Evolutionary conservation across 2,113 vertebrate genomes (phyloP).

Genomic region (Paradisaea rubra): DNA sequence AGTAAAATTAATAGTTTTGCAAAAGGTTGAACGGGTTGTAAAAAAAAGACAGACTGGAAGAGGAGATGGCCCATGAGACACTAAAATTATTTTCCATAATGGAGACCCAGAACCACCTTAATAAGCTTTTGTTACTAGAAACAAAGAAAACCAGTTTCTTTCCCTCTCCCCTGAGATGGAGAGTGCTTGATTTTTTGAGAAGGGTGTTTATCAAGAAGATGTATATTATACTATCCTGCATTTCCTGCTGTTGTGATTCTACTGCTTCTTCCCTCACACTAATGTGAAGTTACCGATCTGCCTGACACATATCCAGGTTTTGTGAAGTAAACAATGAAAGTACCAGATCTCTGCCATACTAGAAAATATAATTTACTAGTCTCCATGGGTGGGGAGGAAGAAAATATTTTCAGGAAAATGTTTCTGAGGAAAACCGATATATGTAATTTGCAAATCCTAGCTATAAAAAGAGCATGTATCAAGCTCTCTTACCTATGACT

Average conservation of each 20-base stretch:
- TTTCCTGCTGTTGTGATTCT: background rate
- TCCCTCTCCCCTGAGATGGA: background rate
- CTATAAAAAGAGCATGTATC: background rate
- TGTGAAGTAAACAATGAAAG: background rate
- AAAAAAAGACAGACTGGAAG: background rate
- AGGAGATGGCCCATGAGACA: background rate
- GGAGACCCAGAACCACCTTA: background rate
- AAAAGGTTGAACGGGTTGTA: background rate
- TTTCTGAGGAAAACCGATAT: background rate
- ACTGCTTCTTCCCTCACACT: background rate
- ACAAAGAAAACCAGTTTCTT: background rate
- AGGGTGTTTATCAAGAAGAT: slow-evolving; percentile 10
- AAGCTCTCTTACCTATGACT: background rate
- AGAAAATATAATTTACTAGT: background rate
- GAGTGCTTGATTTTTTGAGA: background rate
- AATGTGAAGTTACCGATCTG: background rate
- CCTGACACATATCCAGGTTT: background rate
- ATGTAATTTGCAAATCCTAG: background rate
- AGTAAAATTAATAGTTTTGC: background rate
- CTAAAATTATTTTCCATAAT: background rate
- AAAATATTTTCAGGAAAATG: background rate
- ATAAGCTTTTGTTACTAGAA: background rate
- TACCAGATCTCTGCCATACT: background rate
- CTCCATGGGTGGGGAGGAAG: background rate
- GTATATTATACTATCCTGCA: background rate